A percentile compares a stretch with the other conserved stretches of the same genome.
Conservation (phyloP, 2,797 vertebrate genomes). For the Manis pentadactyla region DNA sequence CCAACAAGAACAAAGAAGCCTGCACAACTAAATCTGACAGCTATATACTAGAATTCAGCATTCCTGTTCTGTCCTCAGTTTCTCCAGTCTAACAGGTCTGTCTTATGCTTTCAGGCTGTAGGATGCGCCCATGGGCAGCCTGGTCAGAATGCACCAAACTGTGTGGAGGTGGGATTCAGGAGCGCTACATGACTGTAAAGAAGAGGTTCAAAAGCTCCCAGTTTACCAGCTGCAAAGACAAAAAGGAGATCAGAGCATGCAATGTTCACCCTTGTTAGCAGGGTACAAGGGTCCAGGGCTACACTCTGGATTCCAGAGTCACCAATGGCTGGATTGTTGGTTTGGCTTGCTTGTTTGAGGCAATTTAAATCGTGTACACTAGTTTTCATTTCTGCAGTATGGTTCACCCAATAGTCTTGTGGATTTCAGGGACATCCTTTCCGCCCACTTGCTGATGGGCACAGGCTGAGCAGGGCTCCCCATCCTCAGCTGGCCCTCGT, state of each 20-base stretch:
- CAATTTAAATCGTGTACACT: conserved; percentile 85
- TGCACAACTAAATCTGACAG: background rate
- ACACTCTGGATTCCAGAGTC: conserved; percentile 87
- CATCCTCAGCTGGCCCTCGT: conserved; percentile 81
- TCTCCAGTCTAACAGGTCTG: conserved; percentile 4
- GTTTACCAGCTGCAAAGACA: conserved; percentile 98
- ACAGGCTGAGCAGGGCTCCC: conserved; percentile 76
- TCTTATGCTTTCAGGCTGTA: conserved; percentile 90
- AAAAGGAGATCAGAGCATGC: conserved; percentile 98
- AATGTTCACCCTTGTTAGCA: conserved; percentile 97
- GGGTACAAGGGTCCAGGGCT: conserved; percentile 78
- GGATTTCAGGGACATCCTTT: conserved; percentile 87
- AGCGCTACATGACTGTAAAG: conserved; percentile 97
- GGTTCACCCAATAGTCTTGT: conserved; percentile 87
- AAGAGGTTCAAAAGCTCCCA: conserved; percentile 95
- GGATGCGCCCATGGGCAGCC: conserved; percentile 96
- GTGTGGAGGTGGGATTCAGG: conserved; percentile 97
- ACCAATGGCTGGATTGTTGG: conserved; percentile 88
- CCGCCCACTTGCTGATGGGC: conserved; percentile 84
- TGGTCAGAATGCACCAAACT: conserved; percentile 97
- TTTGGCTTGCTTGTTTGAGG: conserved; percentile 86
- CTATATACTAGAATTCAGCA: background rate
- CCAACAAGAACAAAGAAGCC: background rate
- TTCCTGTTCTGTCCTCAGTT: background rate
- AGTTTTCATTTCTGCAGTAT: conserved; percentile 89